Evolutionary conservation across 1,140 invertebrate species (phyloP), one percentile per base, ranked within the genome.

Genomic region (Brachionus plicatilis): DNA sequence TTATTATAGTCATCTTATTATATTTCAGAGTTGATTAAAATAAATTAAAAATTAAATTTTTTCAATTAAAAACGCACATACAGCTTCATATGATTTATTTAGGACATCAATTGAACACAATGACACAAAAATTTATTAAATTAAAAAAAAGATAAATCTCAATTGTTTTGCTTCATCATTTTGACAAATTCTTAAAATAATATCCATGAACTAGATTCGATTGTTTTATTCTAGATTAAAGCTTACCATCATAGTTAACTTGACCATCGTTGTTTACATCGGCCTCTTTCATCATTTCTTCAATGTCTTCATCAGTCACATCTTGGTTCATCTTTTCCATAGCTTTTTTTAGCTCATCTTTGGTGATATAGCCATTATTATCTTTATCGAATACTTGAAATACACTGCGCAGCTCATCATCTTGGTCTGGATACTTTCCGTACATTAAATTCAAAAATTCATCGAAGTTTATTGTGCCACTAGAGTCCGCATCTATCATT

Each of bases 261-360:
- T 37, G 43, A 29, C 82, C 82, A 75, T 84, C 82, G 53, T 53
- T 60, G 43, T 84, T 72, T 6, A 75, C 14, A 47, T 84, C 82
- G 2, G 82, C 82, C 27, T 84, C 82, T 50, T 29, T 68, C 33
- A 84, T 70, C 82, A 84, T 84, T n/a, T 70, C 45, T 14, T 84
- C 82, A 7, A 84, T 6, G 20, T 84, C 82, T 56, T 84, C 82
- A 29, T 84, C 82, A 17, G 17, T 43, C 50, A 84, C 65, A 24
- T 70, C 68, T 37, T 84, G 65, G n/a, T 72, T 29, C 43, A 84
- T 37, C 20, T 45, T 84, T 53, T 47, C 66, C 43, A 84, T 37
- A 11, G 66, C 66, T 27, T 53, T 68, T 70, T 84, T 84, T 8
- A 84, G 20, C 37, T 84, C 82, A 29, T 53, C 82, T 9, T 47